Percentiles rank a stretch among this genome's conserved stretches.
Conservation (phyloP, 2,797 vertebrate species). For the Syngnathus acus region DNA sequence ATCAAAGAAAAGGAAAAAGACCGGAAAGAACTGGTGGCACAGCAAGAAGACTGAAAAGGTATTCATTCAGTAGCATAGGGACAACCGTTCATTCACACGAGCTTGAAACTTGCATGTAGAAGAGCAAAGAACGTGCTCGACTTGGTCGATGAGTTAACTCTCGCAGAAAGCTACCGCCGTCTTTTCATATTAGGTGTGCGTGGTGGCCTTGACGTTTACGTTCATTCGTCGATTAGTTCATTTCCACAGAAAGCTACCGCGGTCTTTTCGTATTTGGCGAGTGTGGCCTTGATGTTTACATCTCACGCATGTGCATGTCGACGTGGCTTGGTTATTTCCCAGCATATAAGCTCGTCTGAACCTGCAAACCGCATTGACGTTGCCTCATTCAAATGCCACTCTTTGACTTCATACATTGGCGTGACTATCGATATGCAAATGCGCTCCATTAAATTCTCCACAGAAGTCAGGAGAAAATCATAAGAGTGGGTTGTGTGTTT, state of each 20-base stretch:
- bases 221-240: neutral
- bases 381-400: neutral
- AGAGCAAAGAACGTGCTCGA: neutral
- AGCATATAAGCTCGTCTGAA: neutral
- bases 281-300: neutral
- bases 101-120: neutral
- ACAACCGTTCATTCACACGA: neutral
- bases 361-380: neutral
- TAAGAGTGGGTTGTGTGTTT: constrained; percentile 24
- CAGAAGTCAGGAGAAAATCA: neutral
- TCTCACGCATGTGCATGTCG: neutral
- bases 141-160: neutral
- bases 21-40: neutral
- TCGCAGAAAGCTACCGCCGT: neutral
- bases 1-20: neutral
- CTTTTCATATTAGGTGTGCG: no score
- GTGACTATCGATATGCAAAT: neutral
- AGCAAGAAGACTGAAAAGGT: no score
- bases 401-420: neutral
- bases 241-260: neutral
- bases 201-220: neutral
- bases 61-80: neutral
- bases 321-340: neutral
- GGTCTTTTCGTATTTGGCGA: neutral
- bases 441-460: neutral